A percentile compares a stretch with the other conserved stretches of the same genome.
These are phyloP conservation scores for Dyspetes luteomarginatus DNA, from an alignment of 2,888 invertebrate genomes.

Conservation along the genomic window DNA sequence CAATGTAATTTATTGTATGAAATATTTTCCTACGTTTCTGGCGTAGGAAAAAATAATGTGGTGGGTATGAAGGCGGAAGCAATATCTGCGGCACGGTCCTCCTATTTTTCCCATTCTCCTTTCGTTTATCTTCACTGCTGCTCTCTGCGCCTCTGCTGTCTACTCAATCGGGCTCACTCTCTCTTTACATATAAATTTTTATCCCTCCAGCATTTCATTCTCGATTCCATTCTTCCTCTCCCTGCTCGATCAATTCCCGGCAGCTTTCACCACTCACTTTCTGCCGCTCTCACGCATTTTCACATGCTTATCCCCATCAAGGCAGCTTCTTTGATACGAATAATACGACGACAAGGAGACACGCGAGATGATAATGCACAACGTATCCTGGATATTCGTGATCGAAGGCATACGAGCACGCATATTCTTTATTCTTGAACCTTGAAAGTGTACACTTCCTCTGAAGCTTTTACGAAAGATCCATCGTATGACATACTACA, in stretches of 20 bases:
- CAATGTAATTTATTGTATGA: constrained; percentile 21
- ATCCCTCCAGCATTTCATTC: constrained; percentile 23
- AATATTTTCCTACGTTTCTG: neutral
- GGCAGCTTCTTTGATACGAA: neutral
- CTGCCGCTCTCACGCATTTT: neutral
- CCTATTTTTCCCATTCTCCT: neutral
- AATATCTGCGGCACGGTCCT: constrained; percentile 1
- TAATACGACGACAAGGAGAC: neutral
- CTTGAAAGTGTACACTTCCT: neutral
- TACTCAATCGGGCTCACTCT: neutral
- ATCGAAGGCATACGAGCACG: neutral
- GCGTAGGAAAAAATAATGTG: constrained; percentile 13
- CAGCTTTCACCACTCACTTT: neutral
- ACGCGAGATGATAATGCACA: neutral
- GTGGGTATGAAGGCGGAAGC: neutral
- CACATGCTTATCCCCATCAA: neutral
- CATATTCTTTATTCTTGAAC: neutral
- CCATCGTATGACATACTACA: neutral
- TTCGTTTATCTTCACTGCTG: neutral
- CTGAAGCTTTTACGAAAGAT: neutral
- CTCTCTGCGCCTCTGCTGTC: neutral
- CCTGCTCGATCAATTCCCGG: neutral
- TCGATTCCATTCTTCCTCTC: neutral
- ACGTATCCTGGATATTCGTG: neutral
- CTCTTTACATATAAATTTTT: neutral